Percentiles rank a stretch among this genome's conserved stretches.
Conservation (phyloP, 2,888 invertebrate genomes). For the Miltochrista miniata region DNA sequence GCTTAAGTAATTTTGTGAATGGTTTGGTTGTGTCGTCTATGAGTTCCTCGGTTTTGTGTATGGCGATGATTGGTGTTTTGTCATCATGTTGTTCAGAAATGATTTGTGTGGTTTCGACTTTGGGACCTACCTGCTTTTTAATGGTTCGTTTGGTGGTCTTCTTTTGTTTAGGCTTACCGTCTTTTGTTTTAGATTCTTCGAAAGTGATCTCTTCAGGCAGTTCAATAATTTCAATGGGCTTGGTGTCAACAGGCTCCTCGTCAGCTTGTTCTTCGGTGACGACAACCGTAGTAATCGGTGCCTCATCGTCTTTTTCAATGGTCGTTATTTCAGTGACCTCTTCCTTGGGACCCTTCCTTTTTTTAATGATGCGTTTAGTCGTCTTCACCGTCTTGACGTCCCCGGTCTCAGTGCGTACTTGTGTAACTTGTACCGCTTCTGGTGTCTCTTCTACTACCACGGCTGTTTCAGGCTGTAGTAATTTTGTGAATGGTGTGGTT, state of each 20-base stretch:
- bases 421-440: constrained; percentile 35
- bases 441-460: constrained; percentile 36
- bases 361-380: constrained; percentile 44
- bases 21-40: neutral
- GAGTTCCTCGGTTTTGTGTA: constrained; percentile 2
- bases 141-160: constrained; percentile 40
- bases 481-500: constrained; percentile 35
- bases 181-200: constrained; percentile 16
- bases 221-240: constrained; percentile 7
- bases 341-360: constrained; percentile 34
- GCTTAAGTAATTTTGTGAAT: neutral
- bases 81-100: neutral
- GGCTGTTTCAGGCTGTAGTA: constrained; percentile 26
- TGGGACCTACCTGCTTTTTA: constrained; percentile 44
- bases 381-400: constrained; percentile 36
- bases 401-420: constrained; percentile 35
- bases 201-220: constrained; percentile 44
- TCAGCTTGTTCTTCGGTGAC: constrained; percentile 26
- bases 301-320: constrained; percentile 36
- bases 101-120: constrained; percentile 1
- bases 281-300: constrained; percentile 28
- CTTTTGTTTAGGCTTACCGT: constrained; percentile 23
- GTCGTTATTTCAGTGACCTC: constrained; percentile 34
- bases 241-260: constrained; percentile 39
- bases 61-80: neutral